These are phyloP conservation scores for Parotocinclus haroldoi DNA, from an alignment of 2,797 vertebrate species.

Conservation along the genomic window DNA sequence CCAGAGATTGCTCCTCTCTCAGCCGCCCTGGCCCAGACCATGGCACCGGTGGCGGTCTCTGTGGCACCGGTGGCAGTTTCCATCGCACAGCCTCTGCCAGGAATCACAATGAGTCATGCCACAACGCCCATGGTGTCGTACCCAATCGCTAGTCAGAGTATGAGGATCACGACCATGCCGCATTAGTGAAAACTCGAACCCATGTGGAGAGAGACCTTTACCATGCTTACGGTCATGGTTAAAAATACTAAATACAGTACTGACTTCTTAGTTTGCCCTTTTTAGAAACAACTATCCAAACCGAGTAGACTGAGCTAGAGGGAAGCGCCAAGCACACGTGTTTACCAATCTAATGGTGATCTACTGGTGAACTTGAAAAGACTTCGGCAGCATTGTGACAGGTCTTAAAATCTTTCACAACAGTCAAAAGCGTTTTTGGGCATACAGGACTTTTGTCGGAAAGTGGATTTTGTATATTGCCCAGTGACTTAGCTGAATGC, in stretches of 20 bases:
- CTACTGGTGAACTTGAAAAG: not conserved
- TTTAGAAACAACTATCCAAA: not conserved
- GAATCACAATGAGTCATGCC: slow-evolving; percentile 95
- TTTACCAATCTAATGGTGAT: not conserved
- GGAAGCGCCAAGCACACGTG: not conserved
- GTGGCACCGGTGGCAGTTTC: slow-evolving; percentile 93
- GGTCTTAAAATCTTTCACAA: no score
- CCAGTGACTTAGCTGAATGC: no score
- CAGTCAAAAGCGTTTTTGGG: no score
- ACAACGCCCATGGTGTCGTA: slow-evolving; percentile 96
- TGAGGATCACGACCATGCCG: slow-evolving; percentile 94
- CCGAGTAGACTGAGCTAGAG: slow-evolving; percentile 1
- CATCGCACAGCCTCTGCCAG: slow-evolving; percentile 88
- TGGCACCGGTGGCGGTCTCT: slow-evolving; percentile 92
- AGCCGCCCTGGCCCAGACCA: slow-evolving; percentile 91
- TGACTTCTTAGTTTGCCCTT: no score
- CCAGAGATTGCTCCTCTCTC: slow-evolving; percentile 91
- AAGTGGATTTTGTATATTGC: no score
- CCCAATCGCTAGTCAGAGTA: slow-evolving; percentile 95
- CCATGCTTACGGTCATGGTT: no score
- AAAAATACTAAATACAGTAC: no score
- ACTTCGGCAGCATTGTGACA: not conserved
- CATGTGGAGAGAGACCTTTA: no score
- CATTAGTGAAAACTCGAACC: slow-evolving; percentile 67
- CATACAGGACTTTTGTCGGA: no score